Evolutionary conservation across 2,888 invertebrate species (phyloP).

Genomic region (Lasiommata megera): DNA sequence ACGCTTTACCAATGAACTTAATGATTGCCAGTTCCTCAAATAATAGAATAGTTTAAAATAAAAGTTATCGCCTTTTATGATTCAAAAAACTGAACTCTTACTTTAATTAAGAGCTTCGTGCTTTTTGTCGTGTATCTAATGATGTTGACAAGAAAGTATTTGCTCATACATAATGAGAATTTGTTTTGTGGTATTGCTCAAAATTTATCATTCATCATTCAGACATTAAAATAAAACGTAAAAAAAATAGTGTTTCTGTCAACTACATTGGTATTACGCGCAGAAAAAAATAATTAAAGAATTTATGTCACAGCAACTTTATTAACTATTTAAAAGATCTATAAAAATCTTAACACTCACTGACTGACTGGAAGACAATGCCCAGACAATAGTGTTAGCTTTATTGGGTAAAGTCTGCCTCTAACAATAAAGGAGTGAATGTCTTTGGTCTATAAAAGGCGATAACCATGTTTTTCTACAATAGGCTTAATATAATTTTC

Average conservation of each 20-base stretch:
- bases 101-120: background rate
- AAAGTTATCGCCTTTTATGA: background rate
- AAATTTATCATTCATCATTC: background rate
- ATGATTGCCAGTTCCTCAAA: slow-evolving; percentile 10
- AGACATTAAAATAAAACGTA: background rate
- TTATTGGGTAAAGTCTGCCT: too few species aligned
- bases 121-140: background rate
- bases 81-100: background rate
- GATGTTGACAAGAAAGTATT: background rate
- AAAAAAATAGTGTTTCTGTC: background rate
- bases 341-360: too few species aligned
- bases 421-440: too few species aligned
- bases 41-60: slow-evolving; percentile 1
- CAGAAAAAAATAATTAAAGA: background rate
- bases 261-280: background rate
- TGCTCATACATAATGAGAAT: background rate
- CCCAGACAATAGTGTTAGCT: background rate
- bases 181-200: background rate
- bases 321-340: too few species aligned
- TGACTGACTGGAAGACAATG: too few species aligned
- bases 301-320: too few species aligned
- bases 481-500: background rate
- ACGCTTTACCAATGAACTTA: slow-evolving; percentile 13
- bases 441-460: slow-evolving; percentile 1
- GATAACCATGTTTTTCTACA: background rate